phyloP scores from a whole-genome alignment of 2,797 vertebrate species.

The Danio kyathit region DNA sequence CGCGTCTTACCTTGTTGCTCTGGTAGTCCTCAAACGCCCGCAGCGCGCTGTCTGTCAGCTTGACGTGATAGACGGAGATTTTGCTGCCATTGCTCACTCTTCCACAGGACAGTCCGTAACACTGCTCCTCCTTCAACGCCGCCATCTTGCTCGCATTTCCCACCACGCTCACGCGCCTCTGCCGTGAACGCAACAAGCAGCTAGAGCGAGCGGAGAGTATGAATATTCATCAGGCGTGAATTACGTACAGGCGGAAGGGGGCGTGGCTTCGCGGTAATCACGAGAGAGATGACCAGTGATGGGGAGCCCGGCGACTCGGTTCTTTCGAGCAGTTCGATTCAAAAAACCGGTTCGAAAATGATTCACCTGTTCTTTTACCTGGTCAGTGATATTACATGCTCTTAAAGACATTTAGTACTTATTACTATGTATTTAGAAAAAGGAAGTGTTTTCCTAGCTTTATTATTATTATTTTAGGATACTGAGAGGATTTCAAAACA shows the following conservation, averaged over 20 bases:
- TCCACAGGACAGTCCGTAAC: constrained; percentile 97
- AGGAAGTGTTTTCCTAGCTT: no score
- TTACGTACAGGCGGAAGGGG: constrained; percentile 45
- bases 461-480: no score
- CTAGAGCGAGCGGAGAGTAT: constrained; percentile 70
- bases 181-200: constrained; percentile 73
- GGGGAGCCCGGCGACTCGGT: neutral
- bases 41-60: constrained; percentile 95
- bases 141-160: constrained; percentile 95
- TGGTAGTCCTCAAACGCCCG: constrained; percentile 92
- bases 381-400: neutral
- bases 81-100: constrained; percentile 91
- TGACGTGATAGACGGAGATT: constrained; percentile 95
- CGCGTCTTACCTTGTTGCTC: constrained; percentile 84
- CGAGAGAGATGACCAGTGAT: neutral
- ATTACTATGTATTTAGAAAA: no score
- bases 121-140: constrained; percentile 96
- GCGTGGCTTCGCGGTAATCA: constrained; percentile 45
- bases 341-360: neutral
- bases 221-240: constrained; percentile 82
- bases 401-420: neutral
- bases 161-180: constrained; percentile 77
- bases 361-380: neutral
- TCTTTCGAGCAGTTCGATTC: neutral
- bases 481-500: no score